Evolutionary conservation across 2,888 invertebrate genomes (phyloP).

Genomic region (Erebia aethiops): DNA sequence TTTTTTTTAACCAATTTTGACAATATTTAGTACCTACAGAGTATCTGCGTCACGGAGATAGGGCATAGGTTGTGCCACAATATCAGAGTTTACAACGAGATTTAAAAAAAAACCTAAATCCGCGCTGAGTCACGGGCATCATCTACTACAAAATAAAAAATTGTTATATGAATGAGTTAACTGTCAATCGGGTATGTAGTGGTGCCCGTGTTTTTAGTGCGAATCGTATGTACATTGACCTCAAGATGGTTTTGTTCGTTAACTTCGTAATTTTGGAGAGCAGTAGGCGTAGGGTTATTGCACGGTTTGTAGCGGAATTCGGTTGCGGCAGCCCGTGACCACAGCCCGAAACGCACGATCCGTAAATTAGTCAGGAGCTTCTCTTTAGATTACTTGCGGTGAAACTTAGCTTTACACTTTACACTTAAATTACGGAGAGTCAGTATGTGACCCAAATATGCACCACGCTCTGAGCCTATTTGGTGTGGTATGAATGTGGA

Average conservation of each 20-base stretch:
- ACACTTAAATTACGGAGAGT: constrained; percentile 68
- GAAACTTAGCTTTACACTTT: constrained; percentile 61
- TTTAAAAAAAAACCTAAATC: no score
- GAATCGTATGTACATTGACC: constrained; percentile 35
- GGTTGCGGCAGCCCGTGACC: constrained; percentile 70
- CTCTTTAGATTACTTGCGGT: constrained; percentile 74
- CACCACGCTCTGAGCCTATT: constrained; percentile 60
- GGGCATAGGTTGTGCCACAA: no score
- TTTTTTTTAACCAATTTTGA: no score
- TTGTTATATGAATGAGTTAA: no score
- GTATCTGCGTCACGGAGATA: no score
- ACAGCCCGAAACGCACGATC: constrained; percentile 70
- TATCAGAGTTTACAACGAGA: no score
- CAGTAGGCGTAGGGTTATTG: constrained; percentile 42
- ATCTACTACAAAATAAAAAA: no score
- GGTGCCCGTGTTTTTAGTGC: constrained; percentile 4
- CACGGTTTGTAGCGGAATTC: constrained; percentile 66
- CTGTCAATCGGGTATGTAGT: neutral
- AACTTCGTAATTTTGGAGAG: constrained; percentile 31
- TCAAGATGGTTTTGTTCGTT: constrained; percentile 26
- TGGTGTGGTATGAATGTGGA: constrained; percentile 66
- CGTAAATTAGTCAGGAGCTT: constrained; percentile 71
- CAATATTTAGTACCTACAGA: no score
- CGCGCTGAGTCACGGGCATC: no score
- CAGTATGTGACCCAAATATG: constrained; percentile 75